Percentiles rank a stretch among this genome's conserved stretches.
Evolutionary conservation across 1,140 invertebrate genomes (phyloP).

Genomic region (Meteorus sp.): DNA sequence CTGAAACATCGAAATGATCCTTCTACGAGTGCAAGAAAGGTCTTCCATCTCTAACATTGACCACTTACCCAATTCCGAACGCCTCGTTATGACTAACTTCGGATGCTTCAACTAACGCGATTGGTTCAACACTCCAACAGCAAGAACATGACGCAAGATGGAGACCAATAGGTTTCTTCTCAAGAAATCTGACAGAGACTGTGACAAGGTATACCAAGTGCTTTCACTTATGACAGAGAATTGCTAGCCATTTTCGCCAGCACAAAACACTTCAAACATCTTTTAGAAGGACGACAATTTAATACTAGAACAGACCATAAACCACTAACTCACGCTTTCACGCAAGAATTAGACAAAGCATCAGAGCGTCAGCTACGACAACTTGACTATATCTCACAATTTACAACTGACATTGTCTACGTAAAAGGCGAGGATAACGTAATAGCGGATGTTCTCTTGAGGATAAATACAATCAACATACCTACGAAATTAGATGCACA

Average conservation of each 20-base stretch:
- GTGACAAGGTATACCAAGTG: slow-evolving; percentile 1
- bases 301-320: slow-evolving; percentile 5
- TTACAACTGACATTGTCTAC: slow-evolving; percentile 4
- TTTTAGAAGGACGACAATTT: background rate
- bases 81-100: slow-evolving; percentile 24
- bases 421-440: slow-evolving; percentile 8
- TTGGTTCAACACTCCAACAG: slow-evolving; percentile 50
- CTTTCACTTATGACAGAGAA: slow-evolving; percentile 10
- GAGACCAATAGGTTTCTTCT: slow-evolving; percentile 50
- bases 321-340: background rate
- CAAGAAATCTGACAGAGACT: slow-evolving; percentile 34
- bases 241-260: slow-evolving; percentile 5
- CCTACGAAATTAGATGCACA: background rate
- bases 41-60: slow-evolving; percentile 35
- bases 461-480: background rate
- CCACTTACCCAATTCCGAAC: slow-evolving; percentile 34
- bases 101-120: slow-evolving; percentile 45
- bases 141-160: slow-evolving; percentile 12
- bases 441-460: background rate
- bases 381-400: slow-evolving; percentile 8
- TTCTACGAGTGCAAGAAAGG: slow-evolving; percentile 48
- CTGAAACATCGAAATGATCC: slow-evolving; percentile 35
- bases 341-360: background rate
- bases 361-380: background rate
- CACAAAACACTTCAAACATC: slow-evolving; percentile 1